Base-by-base conservation (phyloP, 2,888 invertebrate genomes). In the Macropis europaea region DNA sequence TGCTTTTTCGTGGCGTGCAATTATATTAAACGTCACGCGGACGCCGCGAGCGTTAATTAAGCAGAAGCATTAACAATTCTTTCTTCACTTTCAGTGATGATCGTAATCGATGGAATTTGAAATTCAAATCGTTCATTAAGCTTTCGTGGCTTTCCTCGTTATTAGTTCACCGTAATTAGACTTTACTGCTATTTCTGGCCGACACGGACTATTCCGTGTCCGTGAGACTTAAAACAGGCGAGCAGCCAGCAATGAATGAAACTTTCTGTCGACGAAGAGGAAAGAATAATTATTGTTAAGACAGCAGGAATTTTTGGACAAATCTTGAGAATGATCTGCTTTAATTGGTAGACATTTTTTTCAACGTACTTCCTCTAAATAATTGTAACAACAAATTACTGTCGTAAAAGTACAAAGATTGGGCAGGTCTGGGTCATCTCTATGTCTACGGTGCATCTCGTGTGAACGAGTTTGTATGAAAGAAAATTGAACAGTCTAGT, bases 41-140 rank as follows among this genome's bases (percentile, higher is more conserved):
- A 4, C 19, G 9, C 17, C 2, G 38, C 22, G 17, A 15, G 28
- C 28, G 30, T 47, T 54, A 40, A 38, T 40, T 47, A 53, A 63
- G 47, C 22, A 47, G 40, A 54, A 47, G 7, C 54, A 47, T 54
- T 32, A 48, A 63, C 47, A 47, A 47, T 26, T 38, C 40, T 47
- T 54, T 47, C 64, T 48, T 67, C 64, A 34, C 64, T 63, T 63
- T 63, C 54, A n/a, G 40, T n/a, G 24, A 9, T 26, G 67, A 67
- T 67, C 9, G 26, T 67, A 30, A 67, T 67, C 67, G 11, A 63
- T 54, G 24, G 22, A 40, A 67, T 67, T 63, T 67, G 22, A 63
- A 67, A 63, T 63, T 63, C 54, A 54, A 67, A 67, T 62, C n/a
- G 26, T 62, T 67, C 54, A 34, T 67, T 67, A 67, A 54, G 28